A percentile compares a stretch with the other conserved stretches of the same genome.
Conservation (phyloP, 2,797 vertebrate genomes). For the Rhyacichthys aspro region DNA sequence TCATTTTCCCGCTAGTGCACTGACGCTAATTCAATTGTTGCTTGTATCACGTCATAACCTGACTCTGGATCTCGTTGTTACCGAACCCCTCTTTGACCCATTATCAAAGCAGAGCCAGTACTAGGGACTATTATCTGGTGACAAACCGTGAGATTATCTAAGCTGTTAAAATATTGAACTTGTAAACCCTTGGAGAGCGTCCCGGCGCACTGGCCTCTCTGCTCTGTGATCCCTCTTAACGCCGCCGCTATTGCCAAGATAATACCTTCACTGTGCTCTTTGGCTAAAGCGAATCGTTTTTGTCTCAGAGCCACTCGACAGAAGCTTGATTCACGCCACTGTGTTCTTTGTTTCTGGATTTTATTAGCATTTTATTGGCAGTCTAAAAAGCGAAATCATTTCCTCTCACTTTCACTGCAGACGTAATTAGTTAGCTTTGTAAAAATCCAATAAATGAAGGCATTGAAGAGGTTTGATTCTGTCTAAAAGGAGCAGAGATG, state of each 20-base stretch:
- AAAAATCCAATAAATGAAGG: conserved; percentile 59
- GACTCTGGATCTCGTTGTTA: too few species aligned
- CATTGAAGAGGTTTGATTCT: conserved; percentile 48
- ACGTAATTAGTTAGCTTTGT: conserved; percentile 52
- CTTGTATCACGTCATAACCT: too few species aligned
- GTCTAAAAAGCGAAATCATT: conserved; percentile 51
- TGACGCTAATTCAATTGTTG: too few species aligned
- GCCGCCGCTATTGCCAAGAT: conserved; percentile 27
- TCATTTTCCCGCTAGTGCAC: too few species aligned
- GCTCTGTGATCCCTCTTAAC: conserved; percentile 36
- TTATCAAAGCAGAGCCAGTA: conserved; percentile 3
- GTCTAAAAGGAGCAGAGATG: conserved; percentile 27
- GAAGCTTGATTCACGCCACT: conserved; percentile 46
- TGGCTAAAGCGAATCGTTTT: conserved; percentile 42
- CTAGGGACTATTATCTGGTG: conserved; percentile 4
- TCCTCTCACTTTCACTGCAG: conserved; percentile 42
- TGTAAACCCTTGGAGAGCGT: conserved; percentile 10
- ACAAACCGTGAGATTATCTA: conserved; percentile 14
- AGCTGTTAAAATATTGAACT: conserved; percentile 19
- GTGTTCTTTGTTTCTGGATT: conserved; percentile 54
- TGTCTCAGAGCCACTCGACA: conserved; percentile 37
- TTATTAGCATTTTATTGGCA: conserved; percentile 61
- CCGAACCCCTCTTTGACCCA: neutral
- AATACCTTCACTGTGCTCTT: conserved; percentile 34
- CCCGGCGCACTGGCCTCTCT: conserved; percentile 14